Conservation (phyloP, 2,113 vertebrate species). For the Dasyornis broadbenti region DNA sequence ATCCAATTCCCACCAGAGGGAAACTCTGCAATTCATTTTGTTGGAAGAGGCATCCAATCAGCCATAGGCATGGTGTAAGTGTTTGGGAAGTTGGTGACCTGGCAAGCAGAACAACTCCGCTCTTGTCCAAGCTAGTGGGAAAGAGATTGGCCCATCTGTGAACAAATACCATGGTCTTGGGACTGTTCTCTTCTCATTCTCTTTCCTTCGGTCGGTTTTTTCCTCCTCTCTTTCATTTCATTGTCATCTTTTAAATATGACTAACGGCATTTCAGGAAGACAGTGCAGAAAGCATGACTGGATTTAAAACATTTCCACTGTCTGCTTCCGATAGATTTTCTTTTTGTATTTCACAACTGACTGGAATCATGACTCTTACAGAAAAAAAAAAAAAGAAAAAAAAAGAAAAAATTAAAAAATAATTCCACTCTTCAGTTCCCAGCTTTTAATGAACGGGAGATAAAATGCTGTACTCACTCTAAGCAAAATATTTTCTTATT, state of each 20-base stretch:
- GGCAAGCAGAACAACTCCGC: background rate
- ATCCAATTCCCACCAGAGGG: background rate
- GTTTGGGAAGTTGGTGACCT: conserved; percentile 20
- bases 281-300: background rate
- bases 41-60: background rate
- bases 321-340: conserved; percentile 28
- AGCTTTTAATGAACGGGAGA: background rate
- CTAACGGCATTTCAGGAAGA: background rate
- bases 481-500: background rate
- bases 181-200: background rate
- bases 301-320: conserved; percentile 5
- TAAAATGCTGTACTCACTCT: background rate
- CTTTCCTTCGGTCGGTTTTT: background rate
- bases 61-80: background rate
- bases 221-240: background rate
- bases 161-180: background rate
- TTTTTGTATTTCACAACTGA: background rate
- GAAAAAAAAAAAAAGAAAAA: background rate
- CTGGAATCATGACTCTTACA: background rate
- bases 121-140: background rate
- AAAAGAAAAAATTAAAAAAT: background rate
- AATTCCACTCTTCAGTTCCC: background rate
- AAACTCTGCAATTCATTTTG: background rate
- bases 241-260: background rate
- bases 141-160: conserved; percentile 17